Conservation (phyloP, 64 coral and sea anemone genomes). For the Pocillopora damicornis region DNA sequence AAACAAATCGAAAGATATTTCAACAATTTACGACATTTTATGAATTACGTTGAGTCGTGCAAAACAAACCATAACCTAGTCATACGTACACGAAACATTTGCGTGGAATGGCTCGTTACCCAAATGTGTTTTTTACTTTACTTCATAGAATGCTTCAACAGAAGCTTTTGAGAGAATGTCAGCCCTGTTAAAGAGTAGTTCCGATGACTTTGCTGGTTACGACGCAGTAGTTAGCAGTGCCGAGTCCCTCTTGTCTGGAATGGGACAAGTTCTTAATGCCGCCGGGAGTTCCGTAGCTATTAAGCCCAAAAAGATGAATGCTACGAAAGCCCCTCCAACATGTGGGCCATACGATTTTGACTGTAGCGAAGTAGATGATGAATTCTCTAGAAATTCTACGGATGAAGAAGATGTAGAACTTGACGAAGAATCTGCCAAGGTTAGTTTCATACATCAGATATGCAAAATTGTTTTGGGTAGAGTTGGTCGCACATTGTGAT, state of each 20-base stretch:
- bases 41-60: too few species aligned
- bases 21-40: too few species aligned
- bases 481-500: too few species aligned
- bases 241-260: conserved; percentile 14
- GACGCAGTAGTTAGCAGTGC: conserved; percentile 39
- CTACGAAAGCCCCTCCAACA: neutral
- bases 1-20: too few species aligned
- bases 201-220: conserved; percentile 31
- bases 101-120: neutral
- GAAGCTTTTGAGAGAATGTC: conserved; percentile 14
- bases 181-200: conserved; percentile 12
- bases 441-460: neutral
- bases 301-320: conserved; percentile 1
- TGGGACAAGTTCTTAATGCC: conserved; percentile 41
- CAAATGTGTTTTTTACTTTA: neutral
- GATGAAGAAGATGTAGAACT: conserved; percentile 3
- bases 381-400: neutral
- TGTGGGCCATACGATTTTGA: neutral
- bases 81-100: too few species aligned
- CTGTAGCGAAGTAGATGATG: neutral
- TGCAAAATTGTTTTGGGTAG: neutral
- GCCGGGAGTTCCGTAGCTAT: neutral
- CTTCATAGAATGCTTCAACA: conserved; percentile 17
- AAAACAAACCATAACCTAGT: too few species aligned
- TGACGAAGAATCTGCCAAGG: conserved; percentile 29